A percentile compares a stretch with the other conserved stretches of the same genome.
Conservation (phyloP, 2,113 vertebrate genomes). For the Rhadina sibilatrix region DNA sequence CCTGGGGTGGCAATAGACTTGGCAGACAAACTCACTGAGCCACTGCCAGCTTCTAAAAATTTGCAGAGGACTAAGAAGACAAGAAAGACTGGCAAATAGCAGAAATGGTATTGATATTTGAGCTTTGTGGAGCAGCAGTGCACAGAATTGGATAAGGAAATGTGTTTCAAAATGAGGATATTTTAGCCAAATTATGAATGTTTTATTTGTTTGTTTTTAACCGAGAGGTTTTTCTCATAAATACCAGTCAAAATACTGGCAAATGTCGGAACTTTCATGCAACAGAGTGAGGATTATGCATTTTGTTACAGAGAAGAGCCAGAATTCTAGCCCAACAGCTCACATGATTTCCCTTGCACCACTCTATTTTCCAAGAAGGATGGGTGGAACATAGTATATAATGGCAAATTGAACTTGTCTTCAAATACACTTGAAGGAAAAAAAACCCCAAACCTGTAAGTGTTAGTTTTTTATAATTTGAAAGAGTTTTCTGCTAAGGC, state of each 20-base stretch:
- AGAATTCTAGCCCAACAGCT: background rate
- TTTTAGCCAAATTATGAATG: background rate
- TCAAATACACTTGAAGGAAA: background rate
- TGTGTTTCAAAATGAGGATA: background rate
- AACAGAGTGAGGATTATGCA: background rate
- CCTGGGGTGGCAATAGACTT: background rate
- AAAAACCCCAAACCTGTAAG: background rate
- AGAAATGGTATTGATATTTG: background rate
- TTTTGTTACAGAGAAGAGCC: background rate
- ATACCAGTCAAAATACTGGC: background rate
- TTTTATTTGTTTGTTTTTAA: background rate
- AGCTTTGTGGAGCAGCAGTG: background rate
- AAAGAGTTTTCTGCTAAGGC: background rate
- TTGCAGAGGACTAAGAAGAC: background rate
- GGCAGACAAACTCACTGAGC: background rate
- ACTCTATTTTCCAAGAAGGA: background rate
- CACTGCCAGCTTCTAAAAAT: constrained; percentile 20
- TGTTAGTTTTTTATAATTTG: background rate
- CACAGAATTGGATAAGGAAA: background rate
- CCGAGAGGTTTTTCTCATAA: background rate
- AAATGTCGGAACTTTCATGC: background rate
- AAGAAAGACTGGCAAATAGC: background rate
- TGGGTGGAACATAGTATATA: background rate
- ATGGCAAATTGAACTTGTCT: background rate
- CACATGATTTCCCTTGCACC: background rate